Evolutionary conservation across 2,888 invertebrate species (phyloP), one percentile per base, ranked within the genome.

Genomic region (Catocala sponsa): DNA sequence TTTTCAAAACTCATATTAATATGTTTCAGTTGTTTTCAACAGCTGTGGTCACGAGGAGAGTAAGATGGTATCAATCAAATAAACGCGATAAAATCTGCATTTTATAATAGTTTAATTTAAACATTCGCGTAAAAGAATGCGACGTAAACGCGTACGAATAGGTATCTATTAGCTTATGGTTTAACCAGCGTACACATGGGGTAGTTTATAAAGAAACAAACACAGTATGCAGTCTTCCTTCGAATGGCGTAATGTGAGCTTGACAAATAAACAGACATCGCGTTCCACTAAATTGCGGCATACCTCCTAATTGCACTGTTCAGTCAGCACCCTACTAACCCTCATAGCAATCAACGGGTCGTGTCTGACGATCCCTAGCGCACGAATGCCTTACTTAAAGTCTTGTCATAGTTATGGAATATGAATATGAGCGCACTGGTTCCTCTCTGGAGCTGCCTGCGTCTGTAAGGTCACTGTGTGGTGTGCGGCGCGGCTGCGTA

Each of bases 241-340:
- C 9, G 11, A 46, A 46, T 46, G 46, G 15, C 46, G 15, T 42
- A 46, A 43, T 11, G 43, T 43, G 43, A 43, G 12, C 43, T 43
- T 11, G 43, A 43, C 43, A 43, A 43, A 11, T 43, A 43, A n/a
- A 43, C 43, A 9, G 12, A 38, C 7, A 7, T 5, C 35, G 35
- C 9, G 35, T 38, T 38, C 9, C 35, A 9, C 35, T 7, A 6
- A 13, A 47, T 25, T 47, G 25, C 47, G 13, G 6, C 46, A 46
- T 6, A 13, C 46, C 35, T 6, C 9, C 13, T 46, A 46, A 67
- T 51, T 56, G 53, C 47, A 51, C 50, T 49, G 35, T 44, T 57
- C 68, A 59, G 57, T 55, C 50, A 35, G 44, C 43, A 47, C 38
- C 41, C 42, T 43, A 55, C 33, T 33, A 58, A 25, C n/a, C 38